Conservation (phyloP, 2,888 invertebrate genomes). For the Aphodius granarius region DNA sequence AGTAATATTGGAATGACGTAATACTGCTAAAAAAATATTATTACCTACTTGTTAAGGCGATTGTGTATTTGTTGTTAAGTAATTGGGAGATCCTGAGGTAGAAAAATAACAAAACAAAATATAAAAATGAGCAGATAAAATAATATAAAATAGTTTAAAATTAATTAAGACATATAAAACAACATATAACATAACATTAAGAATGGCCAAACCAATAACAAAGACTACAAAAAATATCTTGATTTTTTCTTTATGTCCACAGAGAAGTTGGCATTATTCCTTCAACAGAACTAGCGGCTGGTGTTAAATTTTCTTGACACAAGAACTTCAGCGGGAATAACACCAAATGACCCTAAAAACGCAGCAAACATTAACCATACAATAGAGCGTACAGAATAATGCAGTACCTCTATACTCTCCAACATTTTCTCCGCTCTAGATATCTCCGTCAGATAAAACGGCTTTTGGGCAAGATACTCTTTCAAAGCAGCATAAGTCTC, state of each 20-base stretch:
- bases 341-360: conserved; percentile 79
- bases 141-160: background rate
- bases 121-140: background rate
- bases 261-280: conserved; percentile 89
- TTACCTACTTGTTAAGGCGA: too few relatives aligned
- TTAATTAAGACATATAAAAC: too few relatives aligned
- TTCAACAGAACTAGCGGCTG: conserved; percentile 82
- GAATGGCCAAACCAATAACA: background rate
- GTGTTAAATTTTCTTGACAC: conserved; percentile 82
- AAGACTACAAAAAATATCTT: background rate
- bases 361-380: conserved; percentile 17
- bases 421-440: conserved; percentile 72
- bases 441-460: conserved; percentile 74
- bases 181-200: background rate
- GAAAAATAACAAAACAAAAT: background rate
- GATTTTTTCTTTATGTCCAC: conserved; percentile 71
- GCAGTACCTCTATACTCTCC: conserved; percentile 68
- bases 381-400: conserved; percentile 5
- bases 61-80: background rate
- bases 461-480: conserved; percentile 72
- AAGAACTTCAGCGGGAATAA: conserved; percentile 88
- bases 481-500: conserved; percentile 76
- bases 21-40: background rate
- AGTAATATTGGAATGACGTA: background rate
- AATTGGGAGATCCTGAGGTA: background rate